Evolutionary conservation across 2,797 vertebrate genomes (phyloP), one percentile per base, ranked within the genome.

Genomic region (Danio choprae): DNA sequence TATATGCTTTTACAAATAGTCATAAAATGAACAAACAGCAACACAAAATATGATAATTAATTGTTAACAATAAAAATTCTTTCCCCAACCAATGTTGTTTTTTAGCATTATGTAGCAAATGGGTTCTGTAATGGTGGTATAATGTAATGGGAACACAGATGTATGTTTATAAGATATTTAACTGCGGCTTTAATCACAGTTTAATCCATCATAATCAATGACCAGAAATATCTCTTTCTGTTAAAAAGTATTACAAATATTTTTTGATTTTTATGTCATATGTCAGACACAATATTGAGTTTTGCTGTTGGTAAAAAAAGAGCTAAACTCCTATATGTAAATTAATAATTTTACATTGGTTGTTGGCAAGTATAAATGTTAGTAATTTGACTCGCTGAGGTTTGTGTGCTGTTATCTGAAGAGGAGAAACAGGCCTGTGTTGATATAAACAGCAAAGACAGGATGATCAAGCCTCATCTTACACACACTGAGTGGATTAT

Each of bases 401-500:
- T 13, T 38, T 70, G 13, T 62, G 44, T 70, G 18, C 6, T 22
- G 29, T 53, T 70, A 69, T 41, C 65, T 41, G 18, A 20, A 13
- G 7, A 36, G 16, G 53, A 60, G 9, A 53, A 74, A 67, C 68
- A 53, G 15, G 9, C 48, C 12, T 46, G 18, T 76, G 72, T 63
- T 79, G 64, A 79, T 58, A 16, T 36, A 46, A 78, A 73, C 53
- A 6, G 38, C 56, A 16, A 50, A 59, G n/a, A 67, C 36, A 16
- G 7, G 59, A 55, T 69, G 55, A 74, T 60, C 53, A 62, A 60
- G 40, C 10, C 11, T 12, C 63, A 56, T 16, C 13, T 44, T 44
- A 70, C 46, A 71, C 73, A 69, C 46, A 44, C 29, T 41, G 56
- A 69, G 56, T 40, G 46, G 53, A 63, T 84, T 78, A 75, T 38